Conservation (phyloP, 2,797 vertebrate species). For the Glossophaga mutica region DNA sequence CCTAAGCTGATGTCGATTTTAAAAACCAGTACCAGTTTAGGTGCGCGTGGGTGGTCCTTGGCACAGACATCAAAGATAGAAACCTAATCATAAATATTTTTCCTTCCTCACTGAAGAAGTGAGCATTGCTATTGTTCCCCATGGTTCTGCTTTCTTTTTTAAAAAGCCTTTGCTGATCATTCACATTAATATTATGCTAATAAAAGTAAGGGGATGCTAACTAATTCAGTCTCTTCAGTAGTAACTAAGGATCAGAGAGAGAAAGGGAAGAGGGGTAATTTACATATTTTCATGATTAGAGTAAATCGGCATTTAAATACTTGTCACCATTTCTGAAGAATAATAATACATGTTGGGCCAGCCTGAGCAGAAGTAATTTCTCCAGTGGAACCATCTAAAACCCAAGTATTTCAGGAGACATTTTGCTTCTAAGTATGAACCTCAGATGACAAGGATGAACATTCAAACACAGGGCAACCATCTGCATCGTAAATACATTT, state of each 20-base stretch:
- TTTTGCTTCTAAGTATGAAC: slow-evolving; percentile 43
- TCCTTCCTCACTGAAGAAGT: slow-evolving; percentile 33
- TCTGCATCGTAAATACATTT: slow-evolving; percentile 71
- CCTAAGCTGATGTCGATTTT: background rate
- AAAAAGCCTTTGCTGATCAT: slow-evolving; percentile 60
- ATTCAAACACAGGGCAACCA: slow-evolving; percentile 54
- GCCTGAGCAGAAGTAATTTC: slow-evolving; percentile 55
- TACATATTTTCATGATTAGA: slow-evolving; percentile 69
- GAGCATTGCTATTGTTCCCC: slow-evolving; percentile 49
- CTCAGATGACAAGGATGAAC: slow-evolving; percentile 51
- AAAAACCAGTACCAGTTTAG: slow-evolving; percentile 11
- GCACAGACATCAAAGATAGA: slow-evolving; percentile 37
- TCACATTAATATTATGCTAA: slow-evolving; percentile 77
- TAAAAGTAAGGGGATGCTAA: slow-evolving; percentile 71
- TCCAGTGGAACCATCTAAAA: slow-evolving; percentile 49
- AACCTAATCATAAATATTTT: slow-evolving; percentile 44
- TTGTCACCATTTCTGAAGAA: slow-evolving; percentile 35
- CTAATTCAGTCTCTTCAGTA: slow-evolving; percentile 67
- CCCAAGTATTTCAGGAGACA: slow-evolving; percentile 50
- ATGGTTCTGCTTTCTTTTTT: slow-evolving; percentile 38
- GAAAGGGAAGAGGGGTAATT: slow-evolving; percentile 25
- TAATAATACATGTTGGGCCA: slow-evolving; percentile 32
- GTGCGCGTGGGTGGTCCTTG: background rate
- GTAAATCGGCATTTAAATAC: slow-evolving; percentile 59
- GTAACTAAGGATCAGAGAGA: slow-evolving; percentile 59